Base-by-base conservation (phyloP, 2,113 vertebrate species). In the Nothoprocta perdicaria region DNA sequence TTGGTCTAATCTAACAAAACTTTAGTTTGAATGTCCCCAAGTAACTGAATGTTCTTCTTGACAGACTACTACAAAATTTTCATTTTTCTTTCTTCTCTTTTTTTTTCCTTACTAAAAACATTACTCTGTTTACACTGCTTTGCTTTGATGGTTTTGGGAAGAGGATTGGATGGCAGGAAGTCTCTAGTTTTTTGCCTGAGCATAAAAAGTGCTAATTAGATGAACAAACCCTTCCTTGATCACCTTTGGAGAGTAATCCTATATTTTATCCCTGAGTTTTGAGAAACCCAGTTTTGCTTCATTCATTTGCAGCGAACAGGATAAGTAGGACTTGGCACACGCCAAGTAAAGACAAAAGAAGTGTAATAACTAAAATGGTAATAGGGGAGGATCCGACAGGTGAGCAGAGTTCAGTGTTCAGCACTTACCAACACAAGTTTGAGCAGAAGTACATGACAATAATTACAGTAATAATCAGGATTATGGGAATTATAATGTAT, bases 281-380 rank as follows among this genome's bases (percentile, higher is more conserved):
- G 21, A 60, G 31, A 35, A 14, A 33, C 41, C 8, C 7, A 33
- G 3, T 46, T 75, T 79, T 18, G 35, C 11, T 72, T 68, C 13
- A n/a, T 57, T 38, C 12, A 16, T 76, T 76, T 61, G 5, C 7
- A n/a, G 22, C 27, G 29, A 66, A 26, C 1, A 69, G 3, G 17
- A 14, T 85, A 83, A 62, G 0, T 6, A 73, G 29, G n/a, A n/a
- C n/a, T n/a, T 66, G 23, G 29, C 10, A 45, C 10, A 15, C 2
- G 9, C 19, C 5, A n/a, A 22, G 6, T 7, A 85, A 45, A 91
- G 50, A 29, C 15, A 18, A 17, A 41, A 75, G 7, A 84, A 57
- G 0, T n/a, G 6, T 6, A 61, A 33, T n/a, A n/a, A 65, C 48
- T 75, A 24, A 53, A 67, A 62, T 0, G 1, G 3, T 9, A 21